Evolutionary conservation across 2,888 invertebrate genomes (phyloP), one percentile per base, ranked within the genome.

Genomic region (Ormyrus nitidulus): DNA sequence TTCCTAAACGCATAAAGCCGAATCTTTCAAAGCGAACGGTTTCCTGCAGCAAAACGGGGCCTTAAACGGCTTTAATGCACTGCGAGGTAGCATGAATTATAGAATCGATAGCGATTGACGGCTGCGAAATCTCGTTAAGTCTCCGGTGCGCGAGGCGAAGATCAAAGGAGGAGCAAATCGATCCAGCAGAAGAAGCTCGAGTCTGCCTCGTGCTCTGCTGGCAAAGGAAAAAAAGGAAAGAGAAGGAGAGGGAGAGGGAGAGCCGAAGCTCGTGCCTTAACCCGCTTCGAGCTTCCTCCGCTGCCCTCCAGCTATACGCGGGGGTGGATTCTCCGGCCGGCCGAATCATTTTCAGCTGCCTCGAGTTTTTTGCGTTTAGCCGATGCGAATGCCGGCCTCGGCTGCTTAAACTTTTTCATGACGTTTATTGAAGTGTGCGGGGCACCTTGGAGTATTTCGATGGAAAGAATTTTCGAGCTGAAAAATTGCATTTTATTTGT

Each of bases 161-260:
- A 66, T 72, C 65, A 77, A 77, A 71, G 71, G 19, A 10, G 9
- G 7, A 6, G 49, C 49, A 44, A 65, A 65, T 77, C 64, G 77
- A 65, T 62, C 49, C 62, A 11, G 13, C 10, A 0, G 69, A 11
- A 54, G 19, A 34, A 49, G 59, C 64, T 53, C 48, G 49, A 53
- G 49, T 13, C 64, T 65, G 59, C 48, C 58, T 70, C 70, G n/a
- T 9, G 9, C 13, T 34, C 34, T 13, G 46, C 6, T 34, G 46
- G 58, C 48, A 58, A 9, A 51, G 58, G 56, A 69, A 11, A 54
- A 56, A 62, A 53, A 6, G 13, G 3, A 3, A 11, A 48, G 59
- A 48, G 56, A 8, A 68, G 49, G 44, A 13, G 54, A 68, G 9
- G 44, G 54, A 56, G n/a, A 56, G n/a, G 46, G 44, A 56, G 48